phyloP scores from a whole-genome alignment of 2,113 vertebrate species.

The Genyomyrus donnyi region DNA sequence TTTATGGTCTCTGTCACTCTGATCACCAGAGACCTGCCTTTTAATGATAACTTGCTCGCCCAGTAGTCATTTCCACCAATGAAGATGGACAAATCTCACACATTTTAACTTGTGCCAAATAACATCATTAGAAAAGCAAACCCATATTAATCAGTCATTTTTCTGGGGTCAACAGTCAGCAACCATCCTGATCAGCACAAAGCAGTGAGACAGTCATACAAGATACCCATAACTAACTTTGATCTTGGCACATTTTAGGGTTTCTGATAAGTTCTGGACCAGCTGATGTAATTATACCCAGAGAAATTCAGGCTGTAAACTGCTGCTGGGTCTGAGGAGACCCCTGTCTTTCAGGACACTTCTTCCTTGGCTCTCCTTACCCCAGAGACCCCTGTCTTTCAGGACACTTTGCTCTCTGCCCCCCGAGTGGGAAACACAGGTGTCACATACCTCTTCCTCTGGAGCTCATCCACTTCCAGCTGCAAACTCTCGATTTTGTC shows the following conservation, averaged over 20 bases:
- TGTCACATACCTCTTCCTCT: slow-evolving; percentile 68
- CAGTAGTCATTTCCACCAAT: background rate
- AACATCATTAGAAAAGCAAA: background rate
- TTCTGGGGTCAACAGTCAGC: background rate
- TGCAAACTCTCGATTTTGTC: slow-evolving; percentile 95
- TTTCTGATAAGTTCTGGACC: background rate
- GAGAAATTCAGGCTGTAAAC: background rate
- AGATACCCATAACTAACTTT: background rate
- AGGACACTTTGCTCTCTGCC: background rate
- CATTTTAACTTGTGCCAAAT: background rate
- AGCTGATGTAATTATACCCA: background rate
- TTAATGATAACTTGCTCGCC: background rate
- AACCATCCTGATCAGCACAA: background rate
- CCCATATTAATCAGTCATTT: background rate
- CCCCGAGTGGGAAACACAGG: background rate
- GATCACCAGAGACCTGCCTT: background rate
- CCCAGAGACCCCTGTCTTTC: background rate
- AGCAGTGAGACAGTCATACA: background rate
- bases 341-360: background rate
- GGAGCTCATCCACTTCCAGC: slow-evolving; percentile 78
- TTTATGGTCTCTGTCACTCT: background rate
- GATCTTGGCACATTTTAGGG: background rate
- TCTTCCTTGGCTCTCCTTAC: too few species aligned
- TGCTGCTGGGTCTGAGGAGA: background rate
- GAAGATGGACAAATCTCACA: background rate